A percentile compares a stretch with the other conserved stretches of the same genome.
Evolutionary conservation across 2,113 vertebrate genomes (phyloP).

Genomic region (Macquaria australasica): DNA sequence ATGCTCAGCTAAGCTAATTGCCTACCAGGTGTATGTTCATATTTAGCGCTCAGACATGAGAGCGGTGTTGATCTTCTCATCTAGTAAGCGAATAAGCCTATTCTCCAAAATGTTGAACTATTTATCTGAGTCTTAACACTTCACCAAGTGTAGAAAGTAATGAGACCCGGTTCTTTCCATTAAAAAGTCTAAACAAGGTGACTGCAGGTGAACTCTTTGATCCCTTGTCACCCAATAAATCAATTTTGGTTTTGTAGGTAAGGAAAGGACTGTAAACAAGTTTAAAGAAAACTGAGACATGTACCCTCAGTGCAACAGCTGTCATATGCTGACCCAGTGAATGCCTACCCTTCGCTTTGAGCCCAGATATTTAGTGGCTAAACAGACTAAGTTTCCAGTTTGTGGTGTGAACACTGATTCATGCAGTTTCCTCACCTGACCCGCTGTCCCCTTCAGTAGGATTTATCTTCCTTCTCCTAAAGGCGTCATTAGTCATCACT

Average conservation of each 20-base stretch:
- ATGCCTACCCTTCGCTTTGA: neutral
- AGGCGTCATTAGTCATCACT: conserved; percentile 57
- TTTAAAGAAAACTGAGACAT: neutral
- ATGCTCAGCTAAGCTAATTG: neutral
- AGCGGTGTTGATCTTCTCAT: neutral
- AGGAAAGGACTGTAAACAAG: neutral
- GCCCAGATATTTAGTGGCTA: neutral
- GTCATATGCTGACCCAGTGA: conserved; percentile 5
- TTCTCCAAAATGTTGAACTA: neutral
- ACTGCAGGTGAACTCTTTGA: neutral
- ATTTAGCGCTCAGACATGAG: neutral
- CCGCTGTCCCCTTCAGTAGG: conserved; percentile 42
- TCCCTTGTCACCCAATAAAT: neutral
- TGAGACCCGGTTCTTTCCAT: neutral
- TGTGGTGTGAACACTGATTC: conserved; percentile 38
- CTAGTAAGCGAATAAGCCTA: neutral
- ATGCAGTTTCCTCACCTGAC: conserved; percentile 46
- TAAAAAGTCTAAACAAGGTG: neutral
- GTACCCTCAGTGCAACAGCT: neutral
- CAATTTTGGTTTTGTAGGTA: neutral
- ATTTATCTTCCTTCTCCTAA: conserved; percentile 58
- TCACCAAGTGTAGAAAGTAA: neutral
- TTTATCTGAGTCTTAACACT: neutral
- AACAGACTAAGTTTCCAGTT: conserved; percentile 4
- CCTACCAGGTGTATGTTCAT: neutral